Conservation (phyloP, 1,140 invertebrate species). For the Anastrepha ludens region DNA sequence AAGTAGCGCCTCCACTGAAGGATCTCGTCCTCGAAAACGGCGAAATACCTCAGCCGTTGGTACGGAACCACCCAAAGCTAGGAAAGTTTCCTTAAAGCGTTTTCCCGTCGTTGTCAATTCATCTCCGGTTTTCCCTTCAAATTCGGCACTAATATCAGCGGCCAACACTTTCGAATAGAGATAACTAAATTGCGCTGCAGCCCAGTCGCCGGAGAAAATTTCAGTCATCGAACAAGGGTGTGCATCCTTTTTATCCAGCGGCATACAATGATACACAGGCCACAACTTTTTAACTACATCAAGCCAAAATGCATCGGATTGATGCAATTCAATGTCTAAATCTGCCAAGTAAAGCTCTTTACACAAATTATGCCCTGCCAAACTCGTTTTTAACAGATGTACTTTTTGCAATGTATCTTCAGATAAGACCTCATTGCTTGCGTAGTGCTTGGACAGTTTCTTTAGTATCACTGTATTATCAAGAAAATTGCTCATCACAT, state of each 20-base stretch:
- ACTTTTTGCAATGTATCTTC: slow-evolving; percentile 80
- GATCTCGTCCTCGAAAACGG: slow-evolving; percentile 92
- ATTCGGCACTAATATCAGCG: slow-evolving; percentile 90
- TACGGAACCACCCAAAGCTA: slow-evolving; percentile 87
- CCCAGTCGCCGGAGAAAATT: slow-evolving; percentile 83
- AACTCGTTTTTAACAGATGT: slow-evolving; percentile 80
- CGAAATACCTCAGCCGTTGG: slow-evolving; percentile 90
- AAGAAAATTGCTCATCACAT: slow-evolving; percentile 89
- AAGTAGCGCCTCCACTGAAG: slow-evolving; percentile 87
- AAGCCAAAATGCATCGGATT: slow-evolving; percentile 86
- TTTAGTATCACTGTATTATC: slow-evolving; percentile 82
- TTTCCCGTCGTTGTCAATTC: slow-evolving; percentile 78
- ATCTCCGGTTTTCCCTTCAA: slow-evolving; percentile 80
- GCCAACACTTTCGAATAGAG: slow-evolving; percentile 91
- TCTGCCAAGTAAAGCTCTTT: slow-evolving; percentile 87
- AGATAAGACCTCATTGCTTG: slow-evolving; percentile 82
- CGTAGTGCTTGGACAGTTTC: slow-evolving; percentile 83
- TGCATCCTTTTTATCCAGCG: slow-evolving; percentile 84
- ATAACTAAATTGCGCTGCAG: slow-evolving; percentile 84
- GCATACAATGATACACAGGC: slow-evolving; percentile 84
- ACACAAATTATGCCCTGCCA: slow-evolving; percentile 87
- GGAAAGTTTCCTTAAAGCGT: slow-evolving; percentile 89
- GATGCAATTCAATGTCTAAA: slow-evolving; percentile 90
- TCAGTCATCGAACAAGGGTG: slow-evolving; percentile 87
- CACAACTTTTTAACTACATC: slow-evolving; percentile 85